phyloP scores from a whole-genome alignment of 1,140 invertebrate species.

The Zaprionus davidi region DNA sequence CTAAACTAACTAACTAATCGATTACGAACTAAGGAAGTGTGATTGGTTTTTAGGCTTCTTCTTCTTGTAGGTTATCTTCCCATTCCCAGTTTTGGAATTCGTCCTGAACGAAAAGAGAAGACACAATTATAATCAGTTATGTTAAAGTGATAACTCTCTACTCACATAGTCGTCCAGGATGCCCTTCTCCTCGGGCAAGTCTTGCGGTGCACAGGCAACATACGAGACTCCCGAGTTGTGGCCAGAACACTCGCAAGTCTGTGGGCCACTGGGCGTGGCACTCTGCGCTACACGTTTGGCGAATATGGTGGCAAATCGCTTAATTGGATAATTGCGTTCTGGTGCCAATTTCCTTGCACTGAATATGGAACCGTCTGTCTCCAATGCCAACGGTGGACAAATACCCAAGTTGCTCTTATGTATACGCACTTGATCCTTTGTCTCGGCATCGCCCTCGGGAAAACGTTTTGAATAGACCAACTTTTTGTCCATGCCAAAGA shows the following conservation, averaged over 20 bases:
- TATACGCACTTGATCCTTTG: slow-evolving; percentile 89
- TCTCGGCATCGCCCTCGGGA: slow-evolving; percentile 88
- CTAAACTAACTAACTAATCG: slow-evolving; percentile 58
- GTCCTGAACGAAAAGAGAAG: slow-evolving; percentile 48
- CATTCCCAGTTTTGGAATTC: slow-evolving; percentile 76
- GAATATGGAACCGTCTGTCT: slow-evolving; percentile 92
- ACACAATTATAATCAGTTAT: slow-evolving; percentile 1
- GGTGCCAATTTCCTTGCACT: slow-evolving; percentile 87
- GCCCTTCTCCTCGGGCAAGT: slow-evolving; percentile 60
- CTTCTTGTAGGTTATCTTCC: slow-evolving; percentile 57
- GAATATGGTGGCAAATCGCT: slow-evolving; percentile 89
- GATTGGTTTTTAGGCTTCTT: slow-evolving; percentile 14
- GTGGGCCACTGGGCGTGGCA: slow-evolving; percentile 87
- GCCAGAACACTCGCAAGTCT: slow-evolving; percentile 90
- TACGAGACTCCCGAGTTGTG: slow-evolving; percentile 87
- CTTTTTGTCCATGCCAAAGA: slow-evolving; percentile 91
- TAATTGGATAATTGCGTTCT: slow-evolving; percentile 86
- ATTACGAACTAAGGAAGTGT: slow-evolving; percentile 31
- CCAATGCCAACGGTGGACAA: slow-evolving; percentile 92
- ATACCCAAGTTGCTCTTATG: slow-evolving; percentile 90
- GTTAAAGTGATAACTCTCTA: background rate
- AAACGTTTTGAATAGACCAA: slow-evolving; percentile 92
- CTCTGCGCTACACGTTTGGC: slow-evolving; percentile 88
- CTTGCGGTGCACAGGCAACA: slow-evolving; percentile 83
- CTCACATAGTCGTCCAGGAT: slow-evolving; percentile 78